Evolutionary conservation across 2,797 vertebrate species (phyloP).

Genomic region (Coccyzus lansbergi): DNA sequence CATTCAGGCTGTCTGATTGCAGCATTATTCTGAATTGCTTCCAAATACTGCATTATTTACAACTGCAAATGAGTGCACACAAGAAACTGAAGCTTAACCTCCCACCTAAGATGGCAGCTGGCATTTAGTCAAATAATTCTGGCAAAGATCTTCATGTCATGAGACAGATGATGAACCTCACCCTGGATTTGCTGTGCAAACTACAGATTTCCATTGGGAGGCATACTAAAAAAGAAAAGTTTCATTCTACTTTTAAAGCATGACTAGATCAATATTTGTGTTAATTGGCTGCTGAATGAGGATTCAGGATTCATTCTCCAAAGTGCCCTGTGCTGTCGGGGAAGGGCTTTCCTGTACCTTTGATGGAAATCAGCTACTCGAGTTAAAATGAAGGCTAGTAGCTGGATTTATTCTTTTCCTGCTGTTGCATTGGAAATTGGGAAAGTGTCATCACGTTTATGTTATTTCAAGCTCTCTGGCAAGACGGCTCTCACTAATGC

Average conservation of each 20-base stretch:
- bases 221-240: background rate
- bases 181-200: background rate
- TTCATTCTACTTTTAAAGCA: background rate
- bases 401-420: background rate
- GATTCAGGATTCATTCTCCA: background rate
- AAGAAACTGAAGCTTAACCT: background rate
- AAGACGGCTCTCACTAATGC: background rate
- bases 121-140: background rate
- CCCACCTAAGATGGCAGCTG: background rate
- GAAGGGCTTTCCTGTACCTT: background rate
- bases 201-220: background rate
- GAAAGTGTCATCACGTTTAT: background rate
- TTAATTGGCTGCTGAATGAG: background rate
- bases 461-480: background rate
- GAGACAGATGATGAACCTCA: background rate
- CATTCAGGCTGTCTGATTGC: background rate
- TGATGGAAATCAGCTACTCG: background rate
- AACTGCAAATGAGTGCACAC: background rate
- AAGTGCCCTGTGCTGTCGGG: background rate
- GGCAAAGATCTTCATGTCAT: background rate
- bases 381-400: background rate
- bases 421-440: background rate
- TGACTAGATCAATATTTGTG: background rate
- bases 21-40: background rate
- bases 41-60: conserved; percentile 36